Evolutionary conservation across 2,888 invertebrate species (phyloP).

Genomic region (Eulithis prunata): DNA sequence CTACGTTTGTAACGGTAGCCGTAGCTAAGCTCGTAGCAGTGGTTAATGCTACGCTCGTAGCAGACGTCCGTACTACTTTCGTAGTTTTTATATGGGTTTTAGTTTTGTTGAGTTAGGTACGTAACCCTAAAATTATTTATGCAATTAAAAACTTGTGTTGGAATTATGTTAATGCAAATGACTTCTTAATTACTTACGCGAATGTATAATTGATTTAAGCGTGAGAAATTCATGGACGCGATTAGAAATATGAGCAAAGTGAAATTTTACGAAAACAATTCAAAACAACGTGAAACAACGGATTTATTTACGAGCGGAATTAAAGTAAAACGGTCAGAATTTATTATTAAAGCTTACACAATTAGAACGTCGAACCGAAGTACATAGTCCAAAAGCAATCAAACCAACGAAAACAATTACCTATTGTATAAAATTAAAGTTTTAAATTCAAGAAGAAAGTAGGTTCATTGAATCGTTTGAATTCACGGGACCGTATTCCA

Average conservation of each 20-base stretch:
- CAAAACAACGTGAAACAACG: conserved; percentile 4
- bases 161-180: conserved; percentile 21
- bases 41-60: too few species aligned
- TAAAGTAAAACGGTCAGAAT: not conserved
- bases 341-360: too few species aligned
- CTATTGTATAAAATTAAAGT: conserved; percentile 27
- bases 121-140: not conserved
- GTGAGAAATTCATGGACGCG: conserved; percentile 3
- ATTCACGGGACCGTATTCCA: conserved; percentile 43
- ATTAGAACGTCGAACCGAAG: too few species aligned
- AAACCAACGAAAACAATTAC: conserved; percentile 19
- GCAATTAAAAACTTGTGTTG: conserved; percentile 8
- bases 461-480: conserved; percentile 38
- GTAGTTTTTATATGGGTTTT: too few species aligned
- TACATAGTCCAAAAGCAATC: conserved; percentile 1
- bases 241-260: conserved; percentile 2
- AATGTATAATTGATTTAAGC: conserved; percentile 19
- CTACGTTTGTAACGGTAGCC: too few species aligned
- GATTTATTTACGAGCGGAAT: not conserved
- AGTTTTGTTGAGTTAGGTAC: too few species aligned
- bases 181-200: conserved; percentile 17
- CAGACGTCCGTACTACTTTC: too few species aligned
- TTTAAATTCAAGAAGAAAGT: conserved; percentile 32
- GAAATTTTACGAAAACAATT: conserved; percentile 9
- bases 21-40: too few species aligned